Evolutionary conservation across 30 jellyfish, hydroid and myxozoan species (phyloP).

Genomic region (Turritopsis rubra): DNA sequence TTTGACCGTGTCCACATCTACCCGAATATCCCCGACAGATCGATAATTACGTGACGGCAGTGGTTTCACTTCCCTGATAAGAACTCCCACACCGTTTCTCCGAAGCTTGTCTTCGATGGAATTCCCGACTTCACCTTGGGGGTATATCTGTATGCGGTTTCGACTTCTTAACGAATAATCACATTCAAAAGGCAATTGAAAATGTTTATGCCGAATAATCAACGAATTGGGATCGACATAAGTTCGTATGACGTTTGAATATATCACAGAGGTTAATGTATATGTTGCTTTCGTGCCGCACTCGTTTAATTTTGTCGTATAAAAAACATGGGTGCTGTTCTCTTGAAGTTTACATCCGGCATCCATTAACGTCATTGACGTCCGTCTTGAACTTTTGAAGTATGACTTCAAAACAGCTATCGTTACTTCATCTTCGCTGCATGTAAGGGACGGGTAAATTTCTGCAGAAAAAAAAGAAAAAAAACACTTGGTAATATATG

Average conservation of each 20-base stretch:
- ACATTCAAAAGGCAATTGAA: conserved; percentile 71
- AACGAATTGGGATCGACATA: conserved; percentile 39
- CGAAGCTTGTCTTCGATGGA: not conserved
- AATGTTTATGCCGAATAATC: conserved; percentile 45
- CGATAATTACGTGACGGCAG: conserved; percentile 6
- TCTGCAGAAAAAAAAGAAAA: not conserved
- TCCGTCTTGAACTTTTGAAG: conserved; percentile 27
- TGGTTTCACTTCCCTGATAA: conserved; percentile 28
- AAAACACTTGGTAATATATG: no score
- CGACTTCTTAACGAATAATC: conserved; percentile 19
- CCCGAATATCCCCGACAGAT: not conserved
- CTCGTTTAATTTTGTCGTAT: conserved; percentile 44
- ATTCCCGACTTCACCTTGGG: conserved; percentile 5
- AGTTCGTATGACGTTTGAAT: conserved; percentile 50
- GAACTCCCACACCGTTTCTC: conserved; percentile 28
- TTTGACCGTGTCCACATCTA: not conserved
- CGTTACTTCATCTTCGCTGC: conserved; percentile 41
- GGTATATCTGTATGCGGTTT: not conserved
- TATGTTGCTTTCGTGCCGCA: conserved; percentile 65
- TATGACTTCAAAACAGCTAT: conserved; percentile 32
- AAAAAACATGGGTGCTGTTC: conserved; percentile 57
- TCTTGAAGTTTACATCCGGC: conserved; percentile 54
- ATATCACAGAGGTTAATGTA: conserved; percentile 52
- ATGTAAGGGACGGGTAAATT: not conserved
- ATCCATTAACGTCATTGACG: conserved; percentile 46